Evolutionary conservation across 2,797 vertebrate species (phyloP).

Genomic region (Lophius americanus): DNA sequence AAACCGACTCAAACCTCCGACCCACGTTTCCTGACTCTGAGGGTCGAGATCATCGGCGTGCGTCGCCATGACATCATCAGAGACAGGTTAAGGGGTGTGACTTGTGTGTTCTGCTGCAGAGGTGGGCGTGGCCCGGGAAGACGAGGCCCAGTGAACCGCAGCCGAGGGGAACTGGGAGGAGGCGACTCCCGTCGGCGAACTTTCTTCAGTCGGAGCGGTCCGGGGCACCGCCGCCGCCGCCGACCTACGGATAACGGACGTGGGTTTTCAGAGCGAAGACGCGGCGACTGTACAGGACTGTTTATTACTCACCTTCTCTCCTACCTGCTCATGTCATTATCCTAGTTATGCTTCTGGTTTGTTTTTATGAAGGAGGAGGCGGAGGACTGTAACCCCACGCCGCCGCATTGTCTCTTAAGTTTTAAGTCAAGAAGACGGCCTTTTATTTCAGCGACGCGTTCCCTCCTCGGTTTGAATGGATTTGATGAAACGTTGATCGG

Average conservation of each 20-base stretch:
- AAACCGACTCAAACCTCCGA: not conserved
- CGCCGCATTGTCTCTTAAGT: conserved; percentile 78
- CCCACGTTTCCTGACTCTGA: not conserved
- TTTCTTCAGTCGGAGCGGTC: conserved; percentile 82
- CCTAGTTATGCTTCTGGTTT: conserved; percentile 81
- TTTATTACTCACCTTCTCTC: conserved; percentile 83
- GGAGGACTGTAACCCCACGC: conserved; percentile 80
- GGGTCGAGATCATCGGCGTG: not conserved
- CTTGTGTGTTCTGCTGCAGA: conserved; percentile 64
- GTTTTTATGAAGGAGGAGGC: conserved; percentile 77
- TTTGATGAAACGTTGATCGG: conserved; percentile 78
- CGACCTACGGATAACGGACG: conserved; percentile 84
- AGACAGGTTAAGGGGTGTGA: too few relatives aligned
- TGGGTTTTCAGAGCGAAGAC: conserved; percentile 63
- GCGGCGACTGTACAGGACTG: conserved; percentile 85
- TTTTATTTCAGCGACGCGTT: conserved; percentile 74
- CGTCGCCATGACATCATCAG: not conserved
- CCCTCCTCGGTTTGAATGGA: conserved; percentile 72
- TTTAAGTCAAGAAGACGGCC: conserved; percentile 68
- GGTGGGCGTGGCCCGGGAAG: conserved; percentile 77
- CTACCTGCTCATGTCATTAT: conserved; percentile 82
- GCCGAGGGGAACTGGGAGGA: conserved; percentile 65
- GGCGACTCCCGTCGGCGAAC: conserved; percentile 73
- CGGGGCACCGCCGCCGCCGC: conserved; percentile 77
- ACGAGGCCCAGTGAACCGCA: conserved; percentile 82